phyloP scores from a whole-genome alignment of 2,113 vertebrate species.

The Verasper variegatus region DNA sequence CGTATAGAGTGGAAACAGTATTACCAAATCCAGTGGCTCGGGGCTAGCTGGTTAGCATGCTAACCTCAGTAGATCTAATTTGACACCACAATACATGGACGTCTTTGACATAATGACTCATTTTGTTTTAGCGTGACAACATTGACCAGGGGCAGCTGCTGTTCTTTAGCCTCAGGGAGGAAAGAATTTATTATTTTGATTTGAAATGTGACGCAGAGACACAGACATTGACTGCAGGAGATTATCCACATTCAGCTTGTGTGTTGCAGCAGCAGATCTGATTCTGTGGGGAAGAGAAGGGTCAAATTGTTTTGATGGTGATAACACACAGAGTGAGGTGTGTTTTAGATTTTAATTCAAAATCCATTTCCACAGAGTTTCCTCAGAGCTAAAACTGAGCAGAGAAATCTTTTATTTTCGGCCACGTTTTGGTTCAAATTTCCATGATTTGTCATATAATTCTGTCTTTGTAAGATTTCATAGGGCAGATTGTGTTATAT shows the following conservation, averaged over 20 bases:
- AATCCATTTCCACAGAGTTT: neutral
- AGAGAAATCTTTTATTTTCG: neutral
- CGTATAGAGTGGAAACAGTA: no score
- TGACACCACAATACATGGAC: neutral
- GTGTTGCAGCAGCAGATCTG: neutral
- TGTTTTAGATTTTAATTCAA: neutral
- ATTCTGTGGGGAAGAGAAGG: neutral
- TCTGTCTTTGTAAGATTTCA: neutral
- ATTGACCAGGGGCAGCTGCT: slow-evolving; percentile 27
- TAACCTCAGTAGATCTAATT: neutral
- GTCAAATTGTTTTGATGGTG: neutral
- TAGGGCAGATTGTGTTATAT: neutral
- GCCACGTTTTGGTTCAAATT: neutral
- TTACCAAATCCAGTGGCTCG: neutral
- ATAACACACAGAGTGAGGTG: neutral
- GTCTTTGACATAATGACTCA: neutral
- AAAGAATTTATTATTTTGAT: no score
- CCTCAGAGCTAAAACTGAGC: neutral
- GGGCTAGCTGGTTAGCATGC: neutral
- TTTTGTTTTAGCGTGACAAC: no score
- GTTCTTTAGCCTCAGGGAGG: slow-evolving; percentile 29
- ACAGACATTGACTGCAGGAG: no score
- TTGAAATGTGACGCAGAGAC: no score
- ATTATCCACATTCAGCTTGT: neutral
- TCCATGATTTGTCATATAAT: neutral